Conservation (phyloP, 2,113 vertebrate species). For the Saguinus imperator region DNA sequence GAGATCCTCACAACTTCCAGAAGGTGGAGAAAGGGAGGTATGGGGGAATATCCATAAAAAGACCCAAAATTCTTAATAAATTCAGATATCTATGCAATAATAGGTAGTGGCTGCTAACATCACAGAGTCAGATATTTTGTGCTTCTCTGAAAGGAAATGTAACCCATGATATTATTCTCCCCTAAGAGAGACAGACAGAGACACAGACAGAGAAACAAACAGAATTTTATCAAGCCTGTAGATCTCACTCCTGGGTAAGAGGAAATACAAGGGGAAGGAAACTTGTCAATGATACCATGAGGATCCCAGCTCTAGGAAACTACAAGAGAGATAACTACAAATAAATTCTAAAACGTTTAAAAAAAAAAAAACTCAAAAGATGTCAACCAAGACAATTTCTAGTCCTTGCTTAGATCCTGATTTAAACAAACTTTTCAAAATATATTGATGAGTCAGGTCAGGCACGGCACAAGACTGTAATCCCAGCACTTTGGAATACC, state of each 20-base stretch:
- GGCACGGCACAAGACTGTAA: too few species aligned
- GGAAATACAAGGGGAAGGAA: not conserved
- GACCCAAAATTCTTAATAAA: not conserved
- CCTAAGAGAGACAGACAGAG: not conserved
- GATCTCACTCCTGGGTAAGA: not conserved
- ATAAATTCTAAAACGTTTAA: not conserved
- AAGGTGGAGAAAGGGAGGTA: too few species aligned
- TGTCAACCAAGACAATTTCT: not conserved
- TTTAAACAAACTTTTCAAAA: slow-evolving; percentile 6
- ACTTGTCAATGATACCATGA: not conserved
- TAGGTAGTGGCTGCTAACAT: not conserved
- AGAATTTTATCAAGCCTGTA: not conserved
- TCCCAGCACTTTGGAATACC: too few species aligned
- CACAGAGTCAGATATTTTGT: not conserved
- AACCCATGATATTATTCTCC: not conserved
- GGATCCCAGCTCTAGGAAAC: not conserved
- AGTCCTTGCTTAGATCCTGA: not conserved
- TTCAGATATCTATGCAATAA: not conserved
- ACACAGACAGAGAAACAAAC: not conserved
- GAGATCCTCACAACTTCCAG: not conserved
- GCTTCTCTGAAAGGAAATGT: not conserved
- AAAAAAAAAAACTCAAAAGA: not conserved
- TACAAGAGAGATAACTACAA: not conserved
- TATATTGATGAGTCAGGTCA: not conserved
- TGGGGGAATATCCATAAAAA: not conserved